These are phyloP conservation scores for Sapayoa aenigma DNA, from an alignment of 2,113 vertebrate genomes.

Conservation along the genomic window DNA sequence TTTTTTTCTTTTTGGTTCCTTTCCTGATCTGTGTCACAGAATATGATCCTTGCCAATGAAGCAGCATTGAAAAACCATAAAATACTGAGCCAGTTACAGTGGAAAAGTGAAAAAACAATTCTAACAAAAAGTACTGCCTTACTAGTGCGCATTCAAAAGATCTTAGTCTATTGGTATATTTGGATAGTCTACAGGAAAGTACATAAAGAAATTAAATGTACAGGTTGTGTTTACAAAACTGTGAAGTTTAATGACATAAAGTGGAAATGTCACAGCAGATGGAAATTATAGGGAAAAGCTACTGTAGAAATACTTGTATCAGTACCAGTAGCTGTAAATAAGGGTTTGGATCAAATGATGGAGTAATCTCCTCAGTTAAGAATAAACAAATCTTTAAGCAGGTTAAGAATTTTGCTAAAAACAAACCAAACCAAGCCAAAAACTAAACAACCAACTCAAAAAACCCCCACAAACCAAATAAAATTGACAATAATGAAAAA, in stretches of 20 bases:
- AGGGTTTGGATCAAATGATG: constrained; percentile 18
- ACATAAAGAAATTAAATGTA: not conserved
- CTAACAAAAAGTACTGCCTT: not conserved
- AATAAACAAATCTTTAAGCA: not conserved
- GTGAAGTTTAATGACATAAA: not conserved
- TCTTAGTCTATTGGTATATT: not conserved
- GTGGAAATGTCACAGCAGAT: constrained; percentile 39
- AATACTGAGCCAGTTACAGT: not conserved
- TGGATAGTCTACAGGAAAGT: not conserved
- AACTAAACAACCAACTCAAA: not conserved
- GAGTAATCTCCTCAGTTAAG: not conserved
- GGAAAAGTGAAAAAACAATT: not conserved
- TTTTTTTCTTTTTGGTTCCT: not conserved
- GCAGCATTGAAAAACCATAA: not conserved
- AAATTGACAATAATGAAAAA: not conserved
- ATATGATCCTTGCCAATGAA: constrained; percentile 18
- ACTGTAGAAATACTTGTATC: not conserved
- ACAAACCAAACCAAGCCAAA: not conserved
- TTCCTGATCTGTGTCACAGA: not conserved
- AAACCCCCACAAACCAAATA: not conserved
- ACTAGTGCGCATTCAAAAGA: not conserved
- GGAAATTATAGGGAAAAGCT: not conserved
- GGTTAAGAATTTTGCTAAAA: not conserved
- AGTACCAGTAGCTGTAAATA: constrained; percentile 25
- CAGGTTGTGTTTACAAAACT: not conserved